These are phyloP conservation scores for pig (Sus scrofa) DNA, from an alignment of 2,113 vertebrate species.

Conservation along the genomic window T2T-Sscrofa CM000820.6:59970001-59970500, in stretches of 20 bases:
- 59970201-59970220: slow-evolving; percentile 68
- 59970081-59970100: slow-evolving; percentile 59
- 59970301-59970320: not conserved
- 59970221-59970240: slow-evolving; percentile 55
- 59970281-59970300: slow-evolving; percentile 36
- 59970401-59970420: too few species aligned
- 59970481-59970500: too few species aligned
- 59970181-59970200: slow-evolving; percentile 64
- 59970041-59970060: not conserved
- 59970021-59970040: not conserved
- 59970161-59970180: slow-evolving; percentile 64
- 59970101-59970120: slow-evolving; percentile 52
- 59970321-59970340: not conserved
- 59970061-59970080: not conserved
- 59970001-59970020: slow-evolving; percentile 4
- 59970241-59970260: slow-evolving; percentile 51
- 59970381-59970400: too few species aligned
- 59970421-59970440: too few species aligned
- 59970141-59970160: slow-evolving; percentile 61
- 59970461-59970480: too few species aligned
- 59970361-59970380: too few species aligned
- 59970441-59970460: too few species aligned
- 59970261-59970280: not conserved
- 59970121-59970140: slow-evolving; percentile 72
- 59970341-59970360: too few species aligned